These are phyloP conservation scores for Coluber constrictor DNA, from an alignment of 2,797 vertebrate species.

Conservation along the genomic window DNA sequence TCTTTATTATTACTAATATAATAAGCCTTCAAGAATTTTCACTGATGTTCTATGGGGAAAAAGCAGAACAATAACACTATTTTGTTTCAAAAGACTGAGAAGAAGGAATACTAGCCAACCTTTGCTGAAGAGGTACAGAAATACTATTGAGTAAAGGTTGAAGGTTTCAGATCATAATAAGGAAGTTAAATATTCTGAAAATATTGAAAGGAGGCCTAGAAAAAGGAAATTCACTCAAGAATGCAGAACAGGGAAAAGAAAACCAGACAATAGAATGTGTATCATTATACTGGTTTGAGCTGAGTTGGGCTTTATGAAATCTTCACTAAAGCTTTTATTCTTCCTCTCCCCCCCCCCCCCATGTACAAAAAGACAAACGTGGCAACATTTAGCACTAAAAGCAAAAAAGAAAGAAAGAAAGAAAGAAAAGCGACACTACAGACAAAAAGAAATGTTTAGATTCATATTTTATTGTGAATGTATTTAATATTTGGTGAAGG, in stretches of 20 bases:
- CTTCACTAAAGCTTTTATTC: conserved; percentile 3
- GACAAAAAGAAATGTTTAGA: not conserved
- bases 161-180: conserved; percentile 37
- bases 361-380: not conserved
- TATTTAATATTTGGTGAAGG: not conserved
- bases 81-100: conserved; percentile 35
- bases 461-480: not conserved
- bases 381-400: not conserved
- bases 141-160: not conserved
- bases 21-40: conserved; percentile 30
- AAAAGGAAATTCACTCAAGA: conserved; percentile 31
- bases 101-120: conserved; percentile 20
- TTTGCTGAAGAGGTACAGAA: conserved; percentile 18
- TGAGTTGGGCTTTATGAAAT: not conserved
- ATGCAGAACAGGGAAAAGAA: conserved; percentile 1
- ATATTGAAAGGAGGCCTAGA: conserved; percentile 29
- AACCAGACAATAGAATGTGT: conserved; percentile 3
- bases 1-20: not conserved
- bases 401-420: not conserved
- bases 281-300: conserved; percentile 28
- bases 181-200: conserved; percentile 28
- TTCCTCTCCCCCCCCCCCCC: too few species aligned
- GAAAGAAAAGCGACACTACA: conserved; percentile 28
- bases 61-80: conserved; percentile 34
- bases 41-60: conserved; percentile 9